Base-by-base conservation (phyloP, 1,140 invertebrate genomes). In the Metopolophium dirhodum region DNA sequence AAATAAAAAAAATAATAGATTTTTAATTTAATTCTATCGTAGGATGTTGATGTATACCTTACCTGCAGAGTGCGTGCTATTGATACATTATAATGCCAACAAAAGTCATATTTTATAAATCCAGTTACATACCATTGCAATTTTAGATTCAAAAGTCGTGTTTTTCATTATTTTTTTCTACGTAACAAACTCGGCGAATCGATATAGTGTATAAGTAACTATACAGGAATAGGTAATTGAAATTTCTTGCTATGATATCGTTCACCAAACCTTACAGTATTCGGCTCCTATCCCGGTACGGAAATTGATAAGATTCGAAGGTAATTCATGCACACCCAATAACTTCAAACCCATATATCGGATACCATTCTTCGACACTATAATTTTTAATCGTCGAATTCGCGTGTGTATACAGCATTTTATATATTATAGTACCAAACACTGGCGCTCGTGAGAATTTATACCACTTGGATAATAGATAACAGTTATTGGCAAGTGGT, bases 31-130 rank as follows among this genome's bases (percentile, higher is more conserved):
- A 88, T 54, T 35, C 87, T 20, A 0, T 35, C 6, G n/a, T 35
- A 54, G 47, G 87, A 49, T 88, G n/a, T 54, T 18, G n/a, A 20
- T 20, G 18, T 41, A 54, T 35, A 88, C 30, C 4, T 22, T 54
- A 23, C 47, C 9, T 45, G 26, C 26, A 45, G 7, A 14, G 49
- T 93, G 91, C 91, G 91, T 93, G 91, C 26, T 37, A 57, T 41
- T 93, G 37, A 93, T 54, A 86, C 91, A 93, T 93, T 93, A 93
- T 45, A 57, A 51, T 83, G 47, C 47, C 47, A 35, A 92, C 68
- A 92, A 85, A 85, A 54, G 49, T 93, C 82, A 57, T 85, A 51
- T 85, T 54, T 45, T 85, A 93, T 93, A n/a, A 85, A 85, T 85
- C 41, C 37, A 45, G 77, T 85, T 93, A 93, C n/a, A 91, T 47